These are phyloP conservation scores for Stegastes partitus DNA, from an alignment of 2,113 vertebrate genomes.

Conservation along the genomic window DNA sequence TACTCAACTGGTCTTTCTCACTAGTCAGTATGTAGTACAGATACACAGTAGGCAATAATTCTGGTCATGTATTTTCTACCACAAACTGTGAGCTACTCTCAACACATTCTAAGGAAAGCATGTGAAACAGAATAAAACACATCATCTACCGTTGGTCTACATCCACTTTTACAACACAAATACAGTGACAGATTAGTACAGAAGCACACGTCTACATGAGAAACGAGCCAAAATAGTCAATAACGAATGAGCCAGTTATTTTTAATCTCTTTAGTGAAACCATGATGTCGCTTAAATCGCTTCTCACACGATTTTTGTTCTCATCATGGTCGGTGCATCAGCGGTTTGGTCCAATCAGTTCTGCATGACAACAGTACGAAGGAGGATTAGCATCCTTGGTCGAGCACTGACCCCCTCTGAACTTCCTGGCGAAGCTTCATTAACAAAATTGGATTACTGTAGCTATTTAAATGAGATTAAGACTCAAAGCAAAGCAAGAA, in stretches of 20 bases:
- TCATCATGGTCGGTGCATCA: constrained; percentile 6
- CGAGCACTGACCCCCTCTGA: constrained; percentile 3
- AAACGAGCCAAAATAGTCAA: constrained; percentile 26
- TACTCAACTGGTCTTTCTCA: constrained; percentile 34
- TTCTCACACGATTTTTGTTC: constrained; percentile 31
- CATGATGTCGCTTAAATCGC: background rate
- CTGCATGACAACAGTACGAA: constrained; percentile 32
- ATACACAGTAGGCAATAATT: constrained; percentile 47
- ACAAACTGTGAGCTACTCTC: constrained; percentile 63
- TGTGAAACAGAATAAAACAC: constrained; percentile 43
- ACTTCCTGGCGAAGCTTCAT: background rate
- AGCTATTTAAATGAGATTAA: constrained; percentile 27
- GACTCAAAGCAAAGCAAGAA: constrained; percentile 18
- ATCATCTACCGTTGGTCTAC: constrained; percentile 20
- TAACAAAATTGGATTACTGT: constrained; percentile 10
- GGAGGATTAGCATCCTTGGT: background rate
- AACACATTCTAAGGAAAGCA: constrained; percentile 66
- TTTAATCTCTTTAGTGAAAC: constrained; percentile 14
- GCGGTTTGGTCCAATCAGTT: constrained; percentile 15
- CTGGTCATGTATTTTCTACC: constrained; percentile 42
- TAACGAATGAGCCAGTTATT: background rate
- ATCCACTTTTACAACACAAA: constrained; percentile 14
- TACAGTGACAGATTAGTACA: constrained; percentile 8
- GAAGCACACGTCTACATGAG: constrained; percentile 39
- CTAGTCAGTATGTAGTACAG: constrained; percentile 27